These are phyloP conservation scores for Balearica regulorum DNA, from an alignment of 2,797 vertebrate species.

Conservation along the genomic window DNA sequence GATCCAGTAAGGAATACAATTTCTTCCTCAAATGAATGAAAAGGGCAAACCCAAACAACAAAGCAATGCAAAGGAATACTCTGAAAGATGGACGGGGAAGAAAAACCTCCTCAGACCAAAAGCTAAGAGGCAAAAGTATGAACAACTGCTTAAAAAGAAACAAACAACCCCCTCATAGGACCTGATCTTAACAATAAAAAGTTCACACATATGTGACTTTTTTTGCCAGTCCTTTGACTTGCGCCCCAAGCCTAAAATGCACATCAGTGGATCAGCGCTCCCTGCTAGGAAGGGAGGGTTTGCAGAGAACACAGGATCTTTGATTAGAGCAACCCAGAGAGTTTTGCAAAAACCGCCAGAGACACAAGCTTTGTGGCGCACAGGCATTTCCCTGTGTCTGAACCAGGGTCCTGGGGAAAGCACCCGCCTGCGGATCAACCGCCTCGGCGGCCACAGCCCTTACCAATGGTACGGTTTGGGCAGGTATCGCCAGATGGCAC, in stretches of 20 bases:
- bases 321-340: background rate
- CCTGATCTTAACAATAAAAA: background rate
- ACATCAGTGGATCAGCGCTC: background rate
- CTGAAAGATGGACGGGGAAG: background rate
- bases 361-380: accelerated
- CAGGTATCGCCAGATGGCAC: conserved; percentile 64
- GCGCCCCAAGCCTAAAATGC: background rate
- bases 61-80: background rate
- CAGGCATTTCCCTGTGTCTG: accelerated
- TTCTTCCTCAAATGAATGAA: background rate
- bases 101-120: background rate
- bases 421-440: background rate
- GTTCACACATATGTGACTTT: background rate
- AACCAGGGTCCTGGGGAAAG: background rate
- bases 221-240: background rate
- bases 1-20: background rate
- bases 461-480: background rate
- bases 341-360: background rate
- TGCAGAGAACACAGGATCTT: background rate
- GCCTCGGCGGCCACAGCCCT: background rate
- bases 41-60: background rate
- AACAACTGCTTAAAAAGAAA: background rate
- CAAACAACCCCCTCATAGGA: background rate
- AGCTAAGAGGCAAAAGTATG: background rate
- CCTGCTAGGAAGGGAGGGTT: background rate